These are phyloP conservation scores for Enteromius argenteus DNA, from an alignment of 2,797 vertebrate species.

Conservation along the genomic window DNA sequence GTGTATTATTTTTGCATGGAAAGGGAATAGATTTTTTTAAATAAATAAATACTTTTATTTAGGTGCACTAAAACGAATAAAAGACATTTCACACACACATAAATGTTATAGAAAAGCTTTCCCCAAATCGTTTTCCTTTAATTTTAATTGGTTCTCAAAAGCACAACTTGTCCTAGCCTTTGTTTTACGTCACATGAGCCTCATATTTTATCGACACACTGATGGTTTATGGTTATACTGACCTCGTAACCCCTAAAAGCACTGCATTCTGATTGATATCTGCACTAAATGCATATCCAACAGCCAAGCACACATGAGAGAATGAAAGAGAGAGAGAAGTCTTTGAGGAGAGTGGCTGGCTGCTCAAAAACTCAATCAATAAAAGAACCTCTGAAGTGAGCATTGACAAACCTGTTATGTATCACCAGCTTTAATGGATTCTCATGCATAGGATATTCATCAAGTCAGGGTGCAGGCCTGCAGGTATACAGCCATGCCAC, in stretches of 20 bases:
- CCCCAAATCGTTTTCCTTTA: neutral
- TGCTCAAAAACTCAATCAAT: constrained; percentile 59
- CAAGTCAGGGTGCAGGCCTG: constrained; percentile 68
- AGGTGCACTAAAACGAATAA: neutral
- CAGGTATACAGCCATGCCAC: constrained; percentile 65
- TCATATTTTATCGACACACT: constrained; percentile 8
- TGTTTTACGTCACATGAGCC: neutral
- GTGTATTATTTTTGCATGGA: no score
- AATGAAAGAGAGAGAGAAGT: constrained; percentile 29
- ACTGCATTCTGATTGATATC: constrained; percentile 10
- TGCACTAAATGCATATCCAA: constrained; percentile 49
- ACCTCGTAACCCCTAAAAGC: constrained; percentile 21
- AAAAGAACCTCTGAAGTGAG: constrained; percentile 61
- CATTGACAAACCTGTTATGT: constrained; percentile 64
- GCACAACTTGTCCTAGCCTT: neutral
- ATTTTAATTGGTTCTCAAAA: neutral
- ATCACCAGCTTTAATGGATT: constrained; percentile 68
- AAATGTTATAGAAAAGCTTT: neutral
- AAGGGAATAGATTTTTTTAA: neutral
- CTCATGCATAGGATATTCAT: constrained; percentile 70
- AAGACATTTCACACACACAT: neutral
- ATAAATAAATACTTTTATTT: neutral
- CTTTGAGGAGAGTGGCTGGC: constrained; percentile 33
- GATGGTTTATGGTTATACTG: constrained; percentile 42
- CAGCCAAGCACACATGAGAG: neutral